phyloP scores from a whole-genome alignment of 2,113 vertebrate genomes.

The Aldabrachelys gigantea region DNA sequence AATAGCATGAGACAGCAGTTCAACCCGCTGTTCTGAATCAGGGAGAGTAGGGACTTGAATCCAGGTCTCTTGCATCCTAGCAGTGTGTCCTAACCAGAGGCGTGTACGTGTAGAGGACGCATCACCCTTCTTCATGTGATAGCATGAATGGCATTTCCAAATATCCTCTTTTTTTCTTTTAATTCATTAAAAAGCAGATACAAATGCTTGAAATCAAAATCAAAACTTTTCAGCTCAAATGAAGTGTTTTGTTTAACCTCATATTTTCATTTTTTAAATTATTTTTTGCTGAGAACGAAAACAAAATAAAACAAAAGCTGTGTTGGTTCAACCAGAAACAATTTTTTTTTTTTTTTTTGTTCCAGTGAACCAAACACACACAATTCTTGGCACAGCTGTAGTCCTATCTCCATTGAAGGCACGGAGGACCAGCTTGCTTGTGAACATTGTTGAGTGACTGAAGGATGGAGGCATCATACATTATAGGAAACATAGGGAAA shows the following conservation, averaged over 20 bases:
- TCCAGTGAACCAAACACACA: background rate
- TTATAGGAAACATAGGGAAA: background rate
- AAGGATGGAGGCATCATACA: background rate
- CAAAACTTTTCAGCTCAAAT: background rate
- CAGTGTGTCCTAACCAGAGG: background rate
- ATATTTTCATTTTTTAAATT: background rate
- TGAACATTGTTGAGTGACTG: background rate
- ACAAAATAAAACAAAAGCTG: no score
- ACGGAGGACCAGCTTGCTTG: background rate
- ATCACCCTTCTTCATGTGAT: background rate
- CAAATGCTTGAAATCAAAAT: background rate
- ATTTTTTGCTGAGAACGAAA: background rate
- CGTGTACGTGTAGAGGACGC: background rate
- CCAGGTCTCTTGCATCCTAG: background rate
- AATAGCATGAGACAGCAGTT: background rate
- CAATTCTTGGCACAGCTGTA: background rate
- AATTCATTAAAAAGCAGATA: background rate
- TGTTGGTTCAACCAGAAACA: background rate
- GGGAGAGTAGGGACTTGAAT: background rate
- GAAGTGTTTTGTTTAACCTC: background rate
- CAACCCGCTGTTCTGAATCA: background rate
- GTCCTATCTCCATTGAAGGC: background rate
- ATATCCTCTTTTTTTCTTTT: background rate
- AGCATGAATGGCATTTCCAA: background rate
- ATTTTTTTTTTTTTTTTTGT: no score